Evolutionary conservation across 2,888 invertebrate genomes (phyloP), one percentile per base, ranked within the genome.

Genomic region (Blera fallax): DNA sequence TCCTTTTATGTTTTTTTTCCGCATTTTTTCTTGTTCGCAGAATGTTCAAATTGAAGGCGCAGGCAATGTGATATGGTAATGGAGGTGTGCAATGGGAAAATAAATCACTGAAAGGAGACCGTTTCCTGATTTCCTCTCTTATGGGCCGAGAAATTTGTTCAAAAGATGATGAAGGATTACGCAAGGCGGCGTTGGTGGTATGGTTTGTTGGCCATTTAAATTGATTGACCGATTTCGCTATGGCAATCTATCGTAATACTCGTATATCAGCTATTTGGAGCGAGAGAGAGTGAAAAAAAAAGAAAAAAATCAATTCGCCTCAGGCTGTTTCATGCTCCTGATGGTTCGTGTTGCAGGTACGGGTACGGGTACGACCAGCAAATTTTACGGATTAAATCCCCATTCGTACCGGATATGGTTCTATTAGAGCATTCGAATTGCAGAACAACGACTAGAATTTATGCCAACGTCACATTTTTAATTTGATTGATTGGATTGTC

Each of bases 401-500:
- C 32, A 24, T 29, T 37, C 45, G 21, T 32, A 14, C 24, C 5
- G 50, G 24, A 34, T 29, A 29, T 21, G 16, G 2, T 43, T 48
- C 16, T 45, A 3, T 56, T 7, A 8, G 45, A 45, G 5, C 45
- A 14, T 10, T 29, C 24, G 29, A 18, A 37, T 65, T 37, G 56
- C 16, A 43, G 67, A 65, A 65, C 73, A 80, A 73, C 60, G 54
- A 62, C 34, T 74, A 5, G 11, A 45, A 69, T 60, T 62, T 62
- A 69, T 67, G 58, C n/a, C 50, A 54, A 72, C 65, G 40, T 60
- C 78, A 73, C 82, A 83, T 72, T 78, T 78, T 78, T 78, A 78
- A 72, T 83, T 78, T 83, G 72, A 83, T 83, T 72, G 72, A 83
- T 83, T 83, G 67, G 64, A 82, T 56, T 56, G 76, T 56, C 62